Conservation (phyloP, 2,888 invertebrate genomes). For the Yponomeuta plumbellus region DNA sequence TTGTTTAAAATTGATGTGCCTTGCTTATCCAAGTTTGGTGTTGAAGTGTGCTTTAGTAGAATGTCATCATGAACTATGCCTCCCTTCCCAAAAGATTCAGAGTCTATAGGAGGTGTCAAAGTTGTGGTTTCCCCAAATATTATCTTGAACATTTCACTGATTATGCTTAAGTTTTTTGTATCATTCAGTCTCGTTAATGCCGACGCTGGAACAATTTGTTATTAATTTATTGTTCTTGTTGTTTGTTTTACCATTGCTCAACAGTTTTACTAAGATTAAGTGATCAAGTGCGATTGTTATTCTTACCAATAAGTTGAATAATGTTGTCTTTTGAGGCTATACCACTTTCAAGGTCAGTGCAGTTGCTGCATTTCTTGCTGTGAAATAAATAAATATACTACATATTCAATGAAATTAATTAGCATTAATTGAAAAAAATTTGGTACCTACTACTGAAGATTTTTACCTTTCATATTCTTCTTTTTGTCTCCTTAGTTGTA, state of each 20-base stretch:
- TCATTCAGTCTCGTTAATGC: constrained; percentile 46
- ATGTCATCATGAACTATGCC: neutral
- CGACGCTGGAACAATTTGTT: constrained; percentile 35
- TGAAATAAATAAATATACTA: constrained; percentile 28
- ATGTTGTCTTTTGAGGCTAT: constrained; percentile 46
- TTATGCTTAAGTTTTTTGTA: constrained; percentile 47
- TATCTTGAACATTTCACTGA: constrained; percentile 48
- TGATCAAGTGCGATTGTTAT: neutral
- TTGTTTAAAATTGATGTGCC: neutral
- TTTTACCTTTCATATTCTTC: neutral
- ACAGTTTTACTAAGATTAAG: too few relatives aligned
- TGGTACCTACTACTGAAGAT: neutral
- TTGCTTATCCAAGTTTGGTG: neutral
- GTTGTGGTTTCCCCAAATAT: constrained; percentile 38
- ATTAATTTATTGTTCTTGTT: neutral
- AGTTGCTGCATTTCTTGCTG: constrained; percentile 47
- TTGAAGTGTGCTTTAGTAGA: neutral
- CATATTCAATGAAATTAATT: too few relatives aligned
- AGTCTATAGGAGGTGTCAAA: constrained; percentile 24
- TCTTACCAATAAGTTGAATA: constrained; percentile 52
- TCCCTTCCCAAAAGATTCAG: constrained; percentile 18
- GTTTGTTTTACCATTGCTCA: too few relatives aligned
- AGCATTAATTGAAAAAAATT: too few relatives aligned
- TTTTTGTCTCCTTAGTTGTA: constrained; percentile 8
- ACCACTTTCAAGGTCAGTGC: constrained; percentile 43